Percentiles rank a stretch among this genome's conserved stretches.
phyloP scores from a whole-genome alignment of 2,797 vertebrate genomes.

The Rhinichthys osculus region DNA sequence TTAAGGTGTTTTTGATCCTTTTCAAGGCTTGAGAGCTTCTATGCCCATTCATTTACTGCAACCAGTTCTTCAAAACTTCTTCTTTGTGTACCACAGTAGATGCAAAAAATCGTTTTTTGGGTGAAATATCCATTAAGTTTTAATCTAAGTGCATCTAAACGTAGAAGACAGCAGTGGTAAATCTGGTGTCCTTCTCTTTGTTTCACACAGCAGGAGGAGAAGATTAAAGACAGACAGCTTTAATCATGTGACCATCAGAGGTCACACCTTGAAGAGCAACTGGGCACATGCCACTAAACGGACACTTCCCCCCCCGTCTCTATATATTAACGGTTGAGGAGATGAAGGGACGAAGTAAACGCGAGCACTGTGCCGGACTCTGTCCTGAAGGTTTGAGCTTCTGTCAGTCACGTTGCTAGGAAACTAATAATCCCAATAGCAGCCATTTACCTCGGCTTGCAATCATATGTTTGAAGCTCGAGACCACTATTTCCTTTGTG shows the following conservation, averaged over 20 bases:
- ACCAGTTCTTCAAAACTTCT: background rate
- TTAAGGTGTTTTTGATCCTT: background rate
- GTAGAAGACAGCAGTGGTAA: background rate
- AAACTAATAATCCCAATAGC: conserved; percentile 29
- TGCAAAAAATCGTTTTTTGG: background rate
- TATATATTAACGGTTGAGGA: background rate
- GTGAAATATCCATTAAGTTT: background rate
- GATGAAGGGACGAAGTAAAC: background rate
- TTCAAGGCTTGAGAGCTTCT: background rate
- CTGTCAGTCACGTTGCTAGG: conserved; percentile 39
- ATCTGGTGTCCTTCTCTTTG: background rate
- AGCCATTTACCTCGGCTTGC: conserved; percentile 4
- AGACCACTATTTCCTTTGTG: background rate
- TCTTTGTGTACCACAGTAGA: too few species aligned
- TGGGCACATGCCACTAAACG: background rate
- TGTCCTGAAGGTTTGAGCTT: conserved; percentile 4
- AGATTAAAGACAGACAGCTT: background rate
- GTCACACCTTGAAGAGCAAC: background rate
- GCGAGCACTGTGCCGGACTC: background rate
- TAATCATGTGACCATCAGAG: background rate
- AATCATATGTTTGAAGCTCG: background rate
- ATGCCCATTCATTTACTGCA: background rate
- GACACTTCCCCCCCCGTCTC: background rate
- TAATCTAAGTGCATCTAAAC: background rate
- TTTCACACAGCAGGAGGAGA: conserved; percentile 3